These are phyloP conservation scores for Ceratosolen solmsi DNA, from an alignment of 1,140 invertebrate species.

Conservation along the genomic window DNA sequence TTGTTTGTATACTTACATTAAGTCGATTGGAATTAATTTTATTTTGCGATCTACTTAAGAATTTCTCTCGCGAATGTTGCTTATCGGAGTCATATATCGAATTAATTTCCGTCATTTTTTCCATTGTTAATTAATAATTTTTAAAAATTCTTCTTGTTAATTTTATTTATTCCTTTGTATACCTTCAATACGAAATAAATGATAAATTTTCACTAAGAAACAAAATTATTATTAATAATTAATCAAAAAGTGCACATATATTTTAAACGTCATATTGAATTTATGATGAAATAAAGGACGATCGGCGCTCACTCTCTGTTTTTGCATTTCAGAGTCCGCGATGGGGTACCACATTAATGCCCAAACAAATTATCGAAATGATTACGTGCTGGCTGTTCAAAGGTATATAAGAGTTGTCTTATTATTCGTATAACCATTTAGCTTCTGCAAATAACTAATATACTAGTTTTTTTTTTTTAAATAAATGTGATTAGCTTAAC, in stretches of 20 bases:
- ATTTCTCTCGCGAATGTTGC: neutral
- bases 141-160: neutral
- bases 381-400: constrained; percentile 78
- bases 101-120: neutral
- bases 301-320: neutral
- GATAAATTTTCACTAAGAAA: neutral
- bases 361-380: constrained; percentile 75
- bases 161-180: no score
- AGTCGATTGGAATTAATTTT: neutral
- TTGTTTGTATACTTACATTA: neutral
- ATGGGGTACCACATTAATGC: constrained; percentile 81
- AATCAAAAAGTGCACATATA: neutral
- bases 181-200: neutral
- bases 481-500: constrained; percentile 60
- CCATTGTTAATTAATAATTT: neutral
- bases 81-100: neutral
- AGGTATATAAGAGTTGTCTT: constrained; percentile 66
- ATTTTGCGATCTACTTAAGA: neutral
- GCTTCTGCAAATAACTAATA: no score
- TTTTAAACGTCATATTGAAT: neutral
- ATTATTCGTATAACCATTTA: no score
- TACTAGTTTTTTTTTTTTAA: no score
- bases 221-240: neutral
- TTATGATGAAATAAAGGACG: neutral
- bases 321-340: constrained; percentile 74